phyloP scores from a whole-genome alignment of 2,797 vertebrate genomes.

The Simalia tracyae region DNA sequence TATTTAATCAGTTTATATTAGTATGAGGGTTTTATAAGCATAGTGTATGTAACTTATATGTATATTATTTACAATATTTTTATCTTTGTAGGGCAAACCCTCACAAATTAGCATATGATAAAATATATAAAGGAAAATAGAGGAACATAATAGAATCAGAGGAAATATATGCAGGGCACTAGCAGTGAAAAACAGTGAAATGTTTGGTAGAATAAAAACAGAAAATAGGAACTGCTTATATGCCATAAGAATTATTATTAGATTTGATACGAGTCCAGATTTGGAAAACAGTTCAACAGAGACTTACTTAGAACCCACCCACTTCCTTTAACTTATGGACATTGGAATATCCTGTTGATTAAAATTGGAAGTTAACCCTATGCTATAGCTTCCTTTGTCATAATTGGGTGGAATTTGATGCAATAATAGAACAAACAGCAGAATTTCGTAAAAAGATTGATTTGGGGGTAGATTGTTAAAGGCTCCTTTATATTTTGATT shows the following conservation, averaged over 20 bases:
- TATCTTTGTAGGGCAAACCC: background rate
- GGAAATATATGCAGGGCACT: background rate
- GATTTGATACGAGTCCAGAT: background rate
- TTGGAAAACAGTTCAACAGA: background rate
- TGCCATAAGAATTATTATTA: background rate
- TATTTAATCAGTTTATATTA: background rate
- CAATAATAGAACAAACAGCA: background rate
- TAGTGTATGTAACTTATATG: background rate
- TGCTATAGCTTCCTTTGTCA: background rate
- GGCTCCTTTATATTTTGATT: background rate
- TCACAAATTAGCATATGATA: background rate
- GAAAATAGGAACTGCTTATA: background rate
- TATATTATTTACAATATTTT: background rate
- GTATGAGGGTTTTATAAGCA: background rate
- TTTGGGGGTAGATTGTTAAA: background rate
- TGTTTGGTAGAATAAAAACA: background rate
- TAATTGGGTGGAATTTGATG: background rate
- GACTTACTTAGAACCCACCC: background rate
- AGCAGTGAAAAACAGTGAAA: background rate
- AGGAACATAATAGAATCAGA: background rate
- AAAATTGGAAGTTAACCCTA: background rate
- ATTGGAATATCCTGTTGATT: background rate
- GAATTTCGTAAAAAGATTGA: background rate
- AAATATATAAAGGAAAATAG: background rate
- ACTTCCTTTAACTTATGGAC: background rate